Evolutionary conservation across 2,113 vertebrate genomes (phyloP).

Genomic region (Syngnathus typhle): DNA sequence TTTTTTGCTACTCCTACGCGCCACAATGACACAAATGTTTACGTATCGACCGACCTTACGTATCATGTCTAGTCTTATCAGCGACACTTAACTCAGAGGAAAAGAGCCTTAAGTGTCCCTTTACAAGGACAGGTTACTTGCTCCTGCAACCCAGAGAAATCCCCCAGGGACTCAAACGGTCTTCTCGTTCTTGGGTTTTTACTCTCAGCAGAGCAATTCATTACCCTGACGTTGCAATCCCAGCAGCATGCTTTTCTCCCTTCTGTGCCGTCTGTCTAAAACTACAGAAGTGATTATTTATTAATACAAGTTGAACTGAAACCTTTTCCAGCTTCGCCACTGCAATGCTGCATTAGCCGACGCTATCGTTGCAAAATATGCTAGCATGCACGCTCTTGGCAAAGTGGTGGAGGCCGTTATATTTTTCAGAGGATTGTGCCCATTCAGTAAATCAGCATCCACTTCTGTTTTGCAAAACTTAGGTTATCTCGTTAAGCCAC

Average conservation of each 20-base stretch:
- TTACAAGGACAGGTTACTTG: slow-evolving; percentile 16
- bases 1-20: background rate
- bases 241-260: slow-evolving; percentile 3
- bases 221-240: slow-evolving; percentile 17
- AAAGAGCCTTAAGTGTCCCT: background rate
- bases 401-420: no score
- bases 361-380: slow-evolving; percentile 8
- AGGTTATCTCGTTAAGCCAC: no score
- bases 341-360: slow-evolving; percentile 7
- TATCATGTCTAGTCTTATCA: background rate
- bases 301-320: slow-evolving; percentile 18
- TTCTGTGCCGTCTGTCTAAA: slow-evolving; percentile 11
- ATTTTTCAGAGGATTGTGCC: no score
- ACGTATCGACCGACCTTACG: no score
- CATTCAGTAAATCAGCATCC: no score
- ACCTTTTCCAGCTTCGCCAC: slow-evolving; percentile 1
- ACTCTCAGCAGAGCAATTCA: slow-evolving; percentile 30
- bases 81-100: background rate
- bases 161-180: slow-evolving; percentile 4
- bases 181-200: slow-evolving; percentile 31
- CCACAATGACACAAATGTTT: background rate
- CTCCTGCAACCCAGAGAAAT: background rate
- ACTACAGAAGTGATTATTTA: slow-evolving; percentile 19
- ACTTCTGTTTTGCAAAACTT: no score
- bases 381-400: background rate